phyloP scores from a whole-genome alignment of 1,140 invertebrate species.

The Pseudobourletiella spinata region DNA sequence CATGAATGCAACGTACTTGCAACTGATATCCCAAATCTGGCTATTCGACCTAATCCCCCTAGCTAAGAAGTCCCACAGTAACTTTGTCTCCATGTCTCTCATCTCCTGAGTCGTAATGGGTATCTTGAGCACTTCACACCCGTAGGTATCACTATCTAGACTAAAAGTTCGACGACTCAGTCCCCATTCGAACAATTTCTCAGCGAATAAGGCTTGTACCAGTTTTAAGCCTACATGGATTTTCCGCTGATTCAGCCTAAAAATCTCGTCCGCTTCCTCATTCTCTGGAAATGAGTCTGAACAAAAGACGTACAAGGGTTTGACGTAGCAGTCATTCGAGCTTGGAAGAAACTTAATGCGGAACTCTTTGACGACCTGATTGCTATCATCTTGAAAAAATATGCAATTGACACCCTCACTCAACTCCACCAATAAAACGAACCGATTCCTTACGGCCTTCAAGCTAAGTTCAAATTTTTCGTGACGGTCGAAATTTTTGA shows the following conservation, averaged over 20 bases:
- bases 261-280: background rate
- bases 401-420: slow-evolving; percentile 16
- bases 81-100: slow-evolving; percentile 60
- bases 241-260: slow-evolving; percentile 12
- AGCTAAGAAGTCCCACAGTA: slow-evolving; percentile 76
- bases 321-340: slow-evolving; percentile 18
- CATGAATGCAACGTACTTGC: slow-evolving; percentile 81
- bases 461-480: slow-evolving; percentile 4
- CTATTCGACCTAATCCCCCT: slow-evolving; percentile 60
- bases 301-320: slow-evolving; percentile 21
- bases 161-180: slow-evolving; percentile 68
- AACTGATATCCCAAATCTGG: slow-evolving; percentile 51
- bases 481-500: slow-evolving; percentile 9
- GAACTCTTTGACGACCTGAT: slow-evolving; percentile 17
- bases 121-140: slow-evolving; percentile 57
- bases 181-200: slow-evolving; percentile 74
- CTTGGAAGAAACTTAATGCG: slow-evolving; percentile 11
- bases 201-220: slow-evolving; percentile 75
- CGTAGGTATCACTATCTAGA: slow-evolving; percentile 47
- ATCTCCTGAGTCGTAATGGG: slow-evolving; percentile 60
- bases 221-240: slow-evolving; percentile 69
- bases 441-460: slow-evolving; percentile 14
- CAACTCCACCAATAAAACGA: slow-evolving; percentile 15
- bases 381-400: slow-evolving; percentile 13
- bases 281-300: background rate